A percentile compares a stretch with the other conserved stretches of the same genome.
phyloP scores from a whole-genome alignment of 2,113 vertebrate species.

The Eupsittula cactorum region DNA sequence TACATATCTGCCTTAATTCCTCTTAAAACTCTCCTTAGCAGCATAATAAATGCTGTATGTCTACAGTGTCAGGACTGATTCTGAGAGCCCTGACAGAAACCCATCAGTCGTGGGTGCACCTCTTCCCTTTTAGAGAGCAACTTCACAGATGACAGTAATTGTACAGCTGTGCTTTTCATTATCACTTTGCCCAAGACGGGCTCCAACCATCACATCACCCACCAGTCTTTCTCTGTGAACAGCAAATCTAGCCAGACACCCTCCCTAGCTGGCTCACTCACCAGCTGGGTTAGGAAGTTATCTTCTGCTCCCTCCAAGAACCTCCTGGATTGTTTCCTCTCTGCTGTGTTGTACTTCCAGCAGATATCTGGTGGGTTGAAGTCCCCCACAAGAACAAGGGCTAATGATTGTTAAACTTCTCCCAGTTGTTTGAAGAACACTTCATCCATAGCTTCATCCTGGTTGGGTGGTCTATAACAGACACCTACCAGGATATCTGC shows the following conservation, averaged over 20 bases:
- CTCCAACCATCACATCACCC: not conserved
- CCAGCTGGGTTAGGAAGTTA: not conserved
- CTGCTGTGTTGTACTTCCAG: not conserved
- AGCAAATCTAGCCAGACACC: not conserved
- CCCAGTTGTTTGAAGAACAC: not conserved
- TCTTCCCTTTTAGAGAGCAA: not conserved
- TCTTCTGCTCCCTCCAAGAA: not conserved
- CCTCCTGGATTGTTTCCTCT: not conserved
- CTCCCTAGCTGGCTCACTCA: not conserved
- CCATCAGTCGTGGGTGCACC: fast-evolving
- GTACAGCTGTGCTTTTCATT: not conserved
- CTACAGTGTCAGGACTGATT: not conserved
- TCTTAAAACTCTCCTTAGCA: conserved; percentile 1
- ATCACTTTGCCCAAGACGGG: not conserved
- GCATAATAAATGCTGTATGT: not conserved
- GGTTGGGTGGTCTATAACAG: not conserved
- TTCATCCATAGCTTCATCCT: not conserved
- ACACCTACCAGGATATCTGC: not conserved
- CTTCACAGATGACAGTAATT: not conserved
- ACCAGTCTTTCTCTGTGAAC: not conserved
- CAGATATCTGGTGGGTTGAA: not conserved
- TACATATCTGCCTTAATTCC: not conserved
- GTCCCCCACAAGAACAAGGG: not conserved
- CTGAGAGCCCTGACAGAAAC: not conserved
- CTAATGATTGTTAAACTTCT: not conserved